Evolutionary conservation across 2,113 vertebrate genomes (phyloP), one percentile per base, ranked within the genome.

Genomic region (Hyperopisus bebe): DNA sequence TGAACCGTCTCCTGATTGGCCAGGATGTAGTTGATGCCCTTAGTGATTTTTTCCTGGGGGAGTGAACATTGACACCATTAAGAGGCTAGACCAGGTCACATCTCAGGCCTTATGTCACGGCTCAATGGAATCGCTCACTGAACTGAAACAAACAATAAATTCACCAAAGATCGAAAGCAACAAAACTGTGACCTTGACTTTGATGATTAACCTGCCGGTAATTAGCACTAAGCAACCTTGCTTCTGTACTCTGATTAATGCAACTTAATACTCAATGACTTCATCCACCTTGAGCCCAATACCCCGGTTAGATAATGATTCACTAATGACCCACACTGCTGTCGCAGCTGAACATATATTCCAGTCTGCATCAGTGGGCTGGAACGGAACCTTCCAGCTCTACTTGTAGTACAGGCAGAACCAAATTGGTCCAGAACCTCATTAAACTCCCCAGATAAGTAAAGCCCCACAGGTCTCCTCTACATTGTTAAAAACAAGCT

Each of bases 1-100:
- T 98, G 97, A 50, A 99, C 97, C 0, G 92, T 96, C 94, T 98
- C 97, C 95, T 99, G 98, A 92, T 98, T 98, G 93, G 97, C 95
- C 95, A 98, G 93, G 92, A 99, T 97, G 92, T 97, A 98, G 93
- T 96, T 94, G 88, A 98, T 95, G 92, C 97, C 97, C 94, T 98
- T 99, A 0, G 95, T 96, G 91, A 99, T 95, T 93, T 99, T 98
- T 74, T 99, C 98, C 98, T 99, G 92, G 90, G n/a, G 62, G 87
- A 35, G 91, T 87, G 90, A 17, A 89, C 51, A 90, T 19, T 90
- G n/a, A 51, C 5, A 87, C 39, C 48, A 46, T 13, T n/a, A 31
- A 53, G 21, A 90, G 44, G 80, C 84, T 39, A 85, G 46, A 27
- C 51, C 80, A 80, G 89, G 24, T 58, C 88, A 86, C 27, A 1